Base-by-base conservation (phyloP, 2,113 vertebrate species). In the Carassius auratus region DNA sequence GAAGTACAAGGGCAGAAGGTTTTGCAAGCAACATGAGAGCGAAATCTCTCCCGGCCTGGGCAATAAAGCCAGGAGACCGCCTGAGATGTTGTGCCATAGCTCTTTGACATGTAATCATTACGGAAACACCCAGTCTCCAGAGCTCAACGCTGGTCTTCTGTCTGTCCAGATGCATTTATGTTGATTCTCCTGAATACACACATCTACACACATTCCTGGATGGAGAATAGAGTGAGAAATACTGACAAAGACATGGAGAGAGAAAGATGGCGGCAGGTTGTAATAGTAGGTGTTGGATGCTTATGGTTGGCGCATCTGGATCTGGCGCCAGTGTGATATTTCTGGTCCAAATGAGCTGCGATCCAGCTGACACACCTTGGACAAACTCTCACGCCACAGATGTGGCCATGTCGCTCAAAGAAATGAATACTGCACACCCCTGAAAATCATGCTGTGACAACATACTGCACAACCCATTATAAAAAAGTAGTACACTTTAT, bases 31-130 rank as follows among this genome's bases (percentile, higher is more conserved):
- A 76, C 52, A 66, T 84, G 84, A 80, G 66, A 86, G 81, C 89
- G 81, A 86, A 86, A 88, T 88, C 84, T 80, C 84, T 84, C 84
- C 26, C 26, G 38, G 81, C 30, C 64, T 57, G 66, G 50, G 66
- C 76, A 82, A 68, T 83, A 76, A 64, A 26, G 74, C 68, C 36
- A 55, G 66, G 68, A 78, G 73, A 76, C 30, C 19, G 42, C 23
- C 59, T 30, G 84, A 79, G 55, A 86, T 48, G 61, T 68, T 88
- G 45, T 55, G 38, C 76, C 10, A 17, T 42, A 86, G 80, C n/a
- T 50, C 76, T 21, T 62, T 88, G 74, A 82, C 77, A 64, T 81
- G 71, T 76, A 81, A 81, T 55, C 52, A 10, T 48, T 80, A 73
- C 64, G 42, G 81, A 84, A 81, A 84, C 82, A 52, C 48, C 45